A percentile compares a stretch with the other conserved stretches of the same genome.
These are phyloP conservation scores for Leptinotarsa undecemlineata DNA, from an alignment of 1,140 invertebrate species.

Conservation along the genomic window DNA sequence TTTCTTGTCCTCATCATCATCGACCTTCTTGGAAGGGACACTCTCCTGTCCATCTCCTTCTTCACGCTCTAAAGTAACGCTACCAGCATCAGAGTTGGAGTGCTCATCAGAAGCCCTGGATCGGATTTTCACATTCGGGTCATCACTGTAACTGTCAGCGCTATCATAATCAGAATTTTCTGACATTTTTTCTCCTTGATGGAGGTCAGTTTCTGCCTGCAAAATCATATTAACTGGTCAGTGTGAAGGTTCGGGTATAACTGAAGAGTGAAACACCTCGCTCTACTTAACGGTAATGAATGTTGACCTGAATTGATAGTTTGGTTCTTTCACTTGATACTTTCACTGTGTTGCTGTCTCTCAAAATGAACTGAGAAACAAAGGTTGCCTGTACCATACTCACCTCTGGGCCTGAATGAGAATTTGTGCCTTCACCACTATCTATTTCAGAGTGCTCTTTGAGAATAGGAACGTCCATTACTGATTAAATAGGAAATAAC, in stretches of 20 bases:
- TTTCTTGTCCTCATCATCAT: slow-evolving; percentile 91
- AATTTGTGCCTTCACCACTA: neutral
- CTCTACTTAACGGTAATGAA: slow-evolving; percentile 20
- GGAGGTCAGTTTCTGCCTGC: slow-evolving; percentile 40
- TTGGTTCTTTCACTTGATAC: slow-evolving; percentile 24
- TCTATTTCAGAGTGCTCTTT: neutral
- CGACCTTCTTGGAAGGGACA: slow-evolving; percentile 70
- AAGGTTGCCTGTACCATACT: neutral
- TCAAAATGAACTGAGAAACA: neutral
- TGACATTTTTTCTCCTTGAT: slow-evolving; percentile 33
- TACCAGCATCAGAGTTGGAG: slow-evolving; percentile 52
- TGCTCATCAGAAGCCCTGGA: slow-evolving; percentile 38
- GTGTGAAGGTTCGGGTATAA: slow-evolving; percentile 9
- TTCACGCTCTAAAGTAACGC: slow-evolving; percentile 60
- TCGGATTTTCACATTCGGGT: slow-evolving; percentile 36
- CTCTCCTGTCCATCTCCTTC: slow-evolving; percentile 67
- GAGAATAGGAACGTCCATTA: no score
- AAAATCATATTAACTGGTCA: slow-evolving; percentile 40
- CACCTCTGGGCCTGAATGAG: neutral
- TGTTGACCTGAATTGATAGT: slow-evolving; percentile 15
- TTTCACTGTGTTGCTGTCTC: slow-evolving; percentile 2
- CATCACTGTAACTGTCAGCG: slow-evolving; percentile 49
- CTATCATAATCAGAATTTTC: slow-evolving; percentile 51
- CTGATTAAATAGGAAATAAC: no score
- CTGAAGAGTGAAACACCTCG: slow-evolving; percentile 21